Base-by-base conservation (phyloP, 1,140 invertebrate genomes). In the Sesamia nonagrioides region DNA sequence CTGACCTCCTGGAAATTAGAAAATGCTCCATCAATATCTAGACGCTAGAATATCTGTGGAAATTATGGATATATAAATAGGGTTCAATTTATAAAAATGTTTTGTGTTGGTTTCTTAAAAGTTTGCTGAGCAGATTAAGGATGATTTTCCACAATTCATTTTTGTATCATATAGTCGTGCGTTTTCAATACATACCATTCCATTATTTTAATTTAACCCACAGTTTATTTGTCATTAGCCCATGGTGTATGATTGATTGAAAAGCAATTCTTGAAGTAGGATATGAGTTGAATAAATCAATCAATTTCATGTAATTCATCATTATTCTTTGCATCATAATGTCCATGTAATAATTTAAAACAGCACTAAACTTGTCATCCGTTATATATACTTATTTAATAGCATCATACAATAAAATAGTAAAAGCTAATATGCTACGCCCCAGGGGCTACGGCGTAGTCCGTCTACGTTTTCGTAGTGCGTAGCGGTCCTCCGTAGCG, bases 1-100 rank as follows among this genome's bases (percentile, higher is more conserved):
- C 98, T 97, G 96, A 97, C 97, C 97, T 98, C 97, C 97, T 98
- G 96, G 60, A 96, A 96, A 90, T 45, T 54, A 42, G 6, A 68
- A 27, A 69, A 69, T 33, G 0, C 8, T 6, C 35, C 3, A 17
- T 69, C 0, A 50, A 69, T n/a, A 63, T 17, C 13, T 58, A 13
- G 9, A 58, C 13, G 11, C 17, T 21, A 0, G 9, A 56, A 58
- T 33, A 58, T 27, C 8, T 27, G 9, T 7, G 21, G 1, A 27
- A 9, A 0, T 56, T 37, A 15, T 13, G 4, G 11, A 40, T 17
- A 0, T 40, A 35, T 17, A n/a, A 45, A 15, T 45, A 1, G 13
- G 13, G 13, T 13, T 45, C 42, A 45, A 11, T 50, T 50, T n/a
- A 4, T 4, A 50, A 45, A 11, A 45, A 5, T 50, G 13, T 27